phyloP scores from a whole-genome alignment of 2,113 vertebrate genomes.

The Zosterops pallidus region DNA sequence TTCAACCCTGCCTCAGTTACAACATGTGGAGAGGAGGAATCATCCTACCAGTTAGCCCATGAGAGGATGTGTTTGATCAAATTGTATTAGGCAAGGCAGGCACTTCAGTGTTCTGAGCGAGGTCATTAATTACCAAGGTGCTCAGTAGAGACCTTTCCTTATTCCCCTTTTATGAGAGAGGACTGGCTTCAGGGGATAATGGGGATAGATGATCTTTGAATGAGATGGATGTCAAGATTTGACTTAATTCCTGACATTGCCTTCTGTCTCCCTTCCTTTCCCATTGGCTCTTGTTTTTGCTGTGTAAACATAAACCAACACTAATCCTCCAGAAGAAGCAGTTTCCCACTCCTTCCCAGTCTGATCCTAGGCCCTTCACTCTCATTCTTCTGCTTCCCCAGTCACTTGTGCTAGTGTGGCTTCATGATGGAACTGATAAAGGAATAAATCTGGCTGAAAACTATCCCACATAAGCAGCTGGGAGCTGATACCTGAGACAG shows the following conservation, averaged over 20 bases:
- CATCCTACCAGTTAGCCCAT: background rate
- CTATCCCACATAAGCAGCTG: background rate
- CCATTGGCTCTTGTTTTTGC: background rate
- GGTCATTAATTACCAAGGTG: background rate
- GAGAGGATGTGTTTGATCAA: background rate
- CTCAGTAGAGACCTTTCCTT: background rate
- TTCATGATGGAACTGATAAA: background rate
- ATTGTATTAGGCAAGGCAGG: background rate
- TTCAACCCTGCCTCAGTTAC: background rate
- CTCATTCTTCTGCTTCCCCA: background rate
- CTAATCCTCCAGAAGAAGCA: background rate
- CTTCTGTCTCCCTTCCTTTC: background rate
- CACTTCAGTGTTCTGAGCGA: background rate
- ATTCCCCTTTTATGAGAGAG: background rate
- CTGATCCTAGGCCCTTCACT: background rate
- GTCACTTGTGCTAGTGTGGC: background rate
- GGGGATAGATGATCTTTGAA: background rate
- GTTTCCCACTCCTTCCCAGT: background rate
- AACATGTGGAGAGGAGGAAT: background rate
- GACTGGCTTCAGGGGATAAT: background rate
- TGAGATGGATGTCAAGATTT: background rate
- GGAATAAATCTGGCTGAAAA: background rate
- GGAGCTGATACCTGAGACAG: background rate
- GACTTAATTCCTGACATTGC: background rate
- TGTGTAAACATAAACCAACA: background rate